Base-by-base conservation (phyloP, 2,113 vertebrate species). In the Thalassarche chlororhynchos region DNA sequence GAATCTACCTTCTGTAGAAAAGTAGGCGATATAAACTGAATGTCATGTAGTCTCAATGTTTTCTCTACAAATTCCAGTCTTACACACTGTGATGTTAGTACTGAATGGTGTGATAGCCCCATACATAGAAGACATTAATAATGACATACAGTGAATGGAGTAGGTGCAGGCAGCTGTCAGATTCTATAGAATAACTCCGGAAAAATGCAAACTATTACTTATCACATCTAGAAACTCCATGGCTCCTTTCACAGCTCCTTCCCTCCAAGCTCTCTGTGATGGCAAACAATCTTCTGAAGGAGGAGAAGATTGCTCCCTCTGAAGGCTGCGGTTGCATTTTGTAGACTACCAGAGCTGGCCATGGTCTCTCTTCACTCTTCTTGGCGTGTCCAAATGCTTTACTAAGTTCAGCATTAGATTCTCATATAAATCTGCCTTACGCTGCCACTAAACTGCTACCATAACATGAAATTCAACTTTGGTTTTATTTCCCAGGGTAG, bases 401-500 rank as follows among this genome's bases (percentile, higher is more conserved):
- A 85, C 46, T n/a, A 83, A 91, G 47, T 86, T 93, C 75, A 88
- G 52, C 51, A 85, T 62, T 86, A 80, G 64, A 66, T 55, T 70
- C 68, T 72, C 21, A 31, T 46, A 92, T 69, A 84, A 92, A 93
- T 89, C 76, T 80, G 25, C 51, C 38, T 57, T 60, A 70, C n/a
- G 12, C 46, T 72, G 62, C 29, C 70, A 85, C 65, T 91, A 82
- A 82, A 79, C 19, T 79, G 31, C 81, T 82, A 54, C 81, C 31
- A 81, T 31, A 83, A 87, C 64, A 61, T 47, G 62, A 94, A 94
- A 94, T 85, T 85, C 61, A 84, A 3, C 87, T 87, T 77, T 5
- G 14, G 32, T 61, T 95, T 95, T 96, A 95, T 95, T 97, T 97
- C 84, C 87, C 78, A 91, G 78, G 94, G 76, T 36, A 95, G 78